Evolutionary conservation across 2,888 invertebrate species (phyloP).

Genomic region (Folsomia manolachei): DNA sequence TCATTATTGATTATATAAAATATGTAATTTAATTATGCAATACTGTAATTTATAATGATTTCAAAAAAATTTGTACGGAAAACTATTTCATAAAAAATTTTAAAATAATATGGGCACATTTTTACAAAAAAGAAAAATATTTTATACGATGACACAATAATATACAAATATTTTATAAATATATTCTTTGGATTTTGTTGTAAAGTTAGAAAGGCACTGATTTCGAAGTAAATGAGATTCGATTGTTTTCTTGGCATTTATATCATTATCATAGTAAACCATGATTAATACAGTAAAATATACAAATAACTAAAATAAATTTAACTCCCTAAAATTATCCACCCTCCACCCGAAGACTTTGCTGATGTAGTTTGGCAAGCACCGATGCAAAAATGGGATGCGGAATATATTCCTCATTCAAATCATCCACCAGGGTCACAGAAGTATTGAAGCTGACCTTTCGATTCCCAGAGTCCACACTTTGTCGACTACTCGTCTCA

Average conservation of each 20-base stretch:
- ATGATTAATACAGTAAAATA: background rate
- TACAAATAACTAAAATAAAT: background rate
- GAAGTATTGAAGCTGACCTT: conserved; percentile 46
- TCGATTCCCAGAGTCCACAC: conserved; percentile 27
- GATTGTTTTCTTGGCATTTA: background rate
- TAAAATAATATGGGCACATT: no score
- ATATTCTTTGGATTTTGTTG: background rate
- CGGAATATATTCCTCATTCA: conserved; percentile 48
- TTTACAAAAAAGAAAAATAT: no score
- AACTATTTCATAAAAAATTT: no score
- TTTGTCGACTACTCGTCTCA: conserved; percentile 26
- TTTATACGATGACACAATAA: background rate
- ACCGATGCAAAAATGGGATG: conserved; percentile 48
- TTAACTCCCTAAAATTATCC: background rate
- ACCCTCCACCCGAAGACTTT: background rate
- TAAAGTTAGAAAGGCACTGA: background rate
- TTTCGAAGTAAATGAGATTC: background rate
- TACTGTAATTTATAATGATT: no score
- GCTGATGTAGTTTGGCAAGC: conserved; percentile 39
- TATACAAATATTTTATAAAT: background rate
- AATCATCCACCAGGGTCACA: conserved; percentile 45
- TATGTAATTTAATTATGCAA: no score
- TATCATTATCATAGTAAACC: no score
- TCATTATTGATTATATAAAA: no score
- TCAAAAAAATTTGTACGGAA: no score